Conservation (phyloP, 2,113 vertebrate species). For the Paradoxurus hermaphroditus region DNA sequence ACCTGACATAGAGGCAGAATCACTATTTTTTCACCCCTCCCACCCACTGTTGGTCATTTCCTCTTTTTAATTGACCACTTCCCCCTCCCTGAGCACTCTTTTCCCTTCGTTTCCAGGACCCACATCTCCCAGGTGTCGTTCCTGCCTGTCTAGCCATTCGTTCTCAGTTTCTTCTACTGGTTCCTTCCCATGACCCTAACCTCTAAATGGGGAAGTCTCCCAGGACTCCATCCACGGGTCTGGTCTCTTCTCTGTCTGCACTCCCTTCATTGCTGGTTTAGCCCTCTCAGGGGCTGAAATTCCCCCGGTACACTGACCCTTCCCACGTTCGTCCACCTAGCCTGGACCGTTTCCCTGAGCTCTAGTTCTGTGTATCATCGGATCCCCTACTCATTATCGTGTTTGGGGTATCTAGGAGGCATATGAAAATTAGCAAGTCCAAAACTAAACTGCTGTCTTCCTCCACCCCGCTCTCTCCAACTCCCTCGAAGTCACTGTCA, state of each 20-base stretch:
- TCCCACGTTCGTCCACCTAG: neutral
- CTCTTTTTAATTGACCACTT: neutral
- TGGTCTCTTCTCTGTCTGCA: neutral
- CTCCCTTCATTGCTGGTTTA: neutral
- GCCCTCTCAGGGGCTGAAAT: neutral
- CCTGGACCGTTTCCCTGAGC: neutral
- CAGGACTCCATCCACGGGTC: neutral
- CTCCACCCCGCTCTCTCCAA: accelerated
- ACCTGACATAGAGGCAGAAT: neutral
- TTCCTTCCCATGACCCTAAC: neutral
- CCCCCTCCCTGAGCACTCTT: neutral
- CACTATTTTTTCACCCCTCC: neutral
- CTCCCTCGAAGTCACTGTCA: neutral
- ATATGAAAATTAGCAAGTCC: neutral
- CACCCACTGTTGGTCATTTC: neutral
- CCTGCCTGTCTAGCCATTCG: neutral
- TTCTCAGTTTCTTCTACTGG: neutral
- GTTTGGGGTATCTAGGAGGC: neutral
- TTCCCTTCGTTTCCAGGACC: neutral
- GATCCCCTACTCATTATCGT: neutral
- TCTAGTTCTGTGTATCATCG: neutral
- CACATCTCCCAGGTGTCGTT: neutral
- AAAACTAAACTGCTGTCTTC: neutral
- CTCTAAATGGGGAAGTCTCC: neutral
- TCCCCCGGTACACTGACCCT: neutral